phyloP scores from a whole-genome alignment of 2,797 vertebrate species.

The Gouania willdenowi region DNA sequence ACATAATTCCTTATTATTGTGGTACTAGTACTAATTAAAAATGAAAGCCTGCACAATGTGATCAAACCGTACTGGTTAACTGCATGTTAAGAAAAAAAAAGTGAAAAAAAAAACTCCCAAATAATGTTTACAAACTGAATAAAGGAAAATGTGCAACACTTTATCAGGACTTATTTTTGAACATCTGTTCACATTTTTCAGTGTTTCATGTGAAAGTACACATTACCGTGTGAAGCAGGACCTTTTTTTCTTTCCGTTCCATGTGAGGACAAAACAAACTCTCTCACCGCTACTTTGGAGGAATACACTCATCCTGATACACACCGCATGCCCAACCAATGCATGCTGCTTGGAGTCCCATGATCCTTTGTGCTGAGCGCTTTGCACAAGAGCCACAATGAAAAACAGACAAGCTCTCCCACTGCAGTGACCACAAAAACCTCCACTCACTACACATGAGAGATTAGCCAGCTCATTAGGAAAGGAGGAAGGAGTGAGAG shows the following conservation, averaged over 20 bases:
- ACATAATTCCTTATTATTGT: too few relatives aligned
- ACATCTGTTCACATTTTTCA: too few relatives aligned
- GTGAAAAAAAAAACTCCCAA: too few relatives aligned
- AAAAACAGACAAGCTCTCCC: slow-evolving; percentile 64
- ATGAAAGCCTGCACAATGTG: too few relatives aligned
- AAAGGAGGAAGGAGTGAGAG: slow-evolving; percentile 40
- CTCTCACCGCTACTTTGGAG: slow-evolving; percentile 5
- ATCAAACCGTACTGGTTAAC: too few relatives aligned
- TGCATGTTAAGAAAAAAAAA: too few relatives aligned
- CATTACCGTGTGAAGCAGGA: too few relatives aligned
- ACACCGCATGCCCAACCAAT: slow-evolving; percentile 19
- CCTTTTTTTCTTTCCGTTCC: not conserved
- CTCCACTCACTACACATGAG: slow-evolving; percentile 57
- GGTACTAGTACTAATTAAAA: too few relatives aligned
- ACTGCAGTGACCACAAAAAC: slow-evolving; percentile 57
- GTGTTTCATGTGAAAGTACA: too few relatives aligned
- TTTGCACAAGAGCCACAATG: slow-evolving; percentile 56
- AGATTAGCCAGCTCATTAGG: slow-evolving; percentile 70
- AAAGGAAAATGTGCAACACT: too few relatives aligned
- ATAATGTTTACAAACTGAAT: too few relatives aligned
- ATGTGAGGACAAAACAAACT: not conserved
- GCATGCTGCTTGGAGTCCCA: slow-evolving; percentile 36
- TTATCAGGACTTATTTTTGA: too few relatives aligned
- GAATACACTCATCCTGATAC: slow-evolving; percentile 16
- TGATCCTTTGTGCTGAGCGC: slow-evolving; percentile 54